Evolutionary conservation across 2,113 vertebrate genomes (phyloP).

Genomic region (Shinisaurus crocodilurus): DNA sequence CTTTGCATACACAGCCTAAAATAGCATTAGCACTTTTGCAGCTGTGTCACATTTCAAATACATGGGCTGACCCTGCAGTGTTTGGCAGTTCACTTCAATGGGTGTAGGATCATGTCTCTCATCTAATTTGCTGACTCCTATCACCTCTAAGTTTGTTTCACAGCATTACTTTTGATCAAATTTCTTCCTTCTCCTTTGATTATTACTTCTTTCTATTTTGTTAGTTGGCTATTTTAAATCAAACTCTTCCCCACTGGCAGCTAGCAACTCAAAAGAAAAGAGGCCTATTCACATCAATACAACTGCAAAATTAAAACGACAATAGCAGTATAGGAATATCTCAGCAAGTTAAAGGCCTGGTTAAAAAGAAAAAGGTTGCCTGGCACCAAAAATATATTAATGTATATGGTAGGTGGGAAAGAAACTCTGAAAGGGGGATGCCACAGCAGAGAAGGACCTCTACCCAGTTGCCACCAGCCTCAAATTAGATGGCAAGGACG

Average conservation of each 20-base stretch:
- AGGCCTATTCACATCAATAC: not conserved
- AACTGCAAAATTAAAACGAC: not conserved
- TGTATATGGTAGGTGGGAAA: not conserved
- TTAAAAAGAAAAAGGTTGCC: not conserved
- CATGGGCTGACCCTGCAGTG: slow-evolving; percentile 37
- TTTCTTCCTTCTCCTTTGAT: slow-evolving; percentile 23
- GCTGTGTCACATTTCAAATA: slow-evolving; percentile 49
- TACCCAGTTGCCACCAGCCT: not conserved
- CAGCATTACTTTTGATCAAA: slow-evolving; percentile 20
- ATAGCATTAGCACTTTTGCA: slow-evolving; percentile 49
- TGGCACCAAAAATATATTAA: not conserved
- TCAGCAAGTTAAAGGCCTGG: not conserved
- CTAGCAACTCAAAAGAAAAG: not conserved
- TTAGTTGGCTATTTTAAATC: not conserved
- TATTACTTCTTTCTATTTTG: not conserved
- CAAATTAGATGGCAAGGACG: not conserved
- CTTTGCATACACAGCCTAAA: slow-evolving; percentile 36
- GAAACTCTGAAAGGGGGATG: not conserved
- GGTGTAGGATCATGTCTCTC: slow-evolving; percentile 21
- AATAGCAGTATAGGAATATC: not conserved
- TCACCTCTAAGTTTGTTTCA: slow-evolving; percentile 25
- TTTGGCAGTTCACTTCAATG: slow-evolving; percentile 33
- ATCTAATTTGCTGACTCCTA: slow-evolving; percentile 36
- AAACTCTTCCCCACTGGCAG: not conserved
- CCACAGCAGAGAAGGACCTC: not conserved